Base-by-base conservation (phyloP, 2,888 invertebrate genomes). In the Polydrusus pterygomalis region DNA sequence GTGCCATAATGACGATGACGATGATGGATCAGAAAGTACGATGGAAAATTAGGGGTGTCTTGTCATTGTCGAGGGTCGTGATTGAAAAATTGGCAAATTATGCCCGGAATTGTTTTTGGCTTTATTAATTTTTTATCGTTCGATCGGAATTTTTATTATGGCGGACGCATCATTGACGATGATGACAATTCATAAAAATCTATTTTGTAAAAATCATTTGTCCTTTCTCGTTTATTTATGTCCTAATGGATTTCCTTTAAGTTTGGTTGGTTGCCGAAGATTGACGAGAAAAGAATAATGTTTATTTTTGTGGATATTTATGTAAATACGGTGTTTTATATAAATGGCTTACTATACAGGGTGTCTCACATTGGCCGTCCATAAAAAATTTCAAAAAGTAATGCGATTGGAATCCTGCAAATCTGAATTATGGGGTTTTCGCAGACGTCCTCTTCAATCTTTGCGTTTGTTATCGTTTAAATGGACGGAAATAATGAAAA, bases 81-180 rank as follows among this genome's bases (percentile, higher is more conserved):
- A 72, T 72, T 72, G 72, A 72, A 72, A 72, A 72, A 72, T 72
- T 64, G 65, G 65, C 65, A 65, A 72, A 72, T 72, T 72, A 72
- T 72, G 64, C 65, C 30, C 56, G 72, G 17, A 17, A 65, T 72
- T 72, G 65, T 72, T 72, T 72, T 60, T 45, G 72, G 47, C 40
- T 70, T 60, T 43, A 72, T 72, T 72, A 72, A 65, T 72, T 72
- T 72, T 54, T 54, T 54, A 54, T 54, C 25, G 25, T 54, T 30
- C 25, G n/a, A 54, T 54, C 54, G 54, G 17, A 25, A 54, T 30
- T 30, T 54, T 20, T 54, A 54, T 54, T 54, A 47, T 47, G 17
- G 47, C 47, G 9, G 17, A 17, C 15, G 8, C 13, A 9, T 17
- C 47, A 17, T 47, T 17, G 17, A n/a, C 6, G n/a, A 45, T 45